These are phyloP conservation scores for Melanerpes formicivorus DNA, from an alignment of 2,113 vertebrate species.

Conservation along the genomic window DNA sequence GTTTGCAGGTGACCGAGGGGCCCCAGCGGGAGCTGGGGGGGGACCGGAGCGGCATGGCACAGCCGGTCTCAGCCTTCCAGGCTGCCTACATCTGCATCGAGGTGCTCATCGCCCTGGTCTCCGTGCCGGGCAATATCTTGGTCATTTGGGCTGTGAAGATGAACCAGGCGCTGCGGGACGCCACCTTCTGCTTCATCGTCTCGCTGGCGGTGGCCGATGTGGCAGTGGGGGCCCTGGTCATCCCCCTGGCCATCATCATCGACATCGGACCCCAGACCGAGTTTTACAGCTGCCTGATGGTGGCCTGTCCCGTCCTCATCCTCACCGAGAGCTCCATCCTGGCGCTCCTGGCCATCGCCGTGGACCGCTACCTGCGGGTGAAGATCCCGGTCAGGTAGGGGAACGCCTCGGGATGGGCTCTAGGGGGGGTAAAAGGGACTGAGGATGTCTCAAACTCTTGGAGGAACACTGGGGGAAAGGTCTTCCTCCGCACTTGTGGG, in stretches of 20 bases:
- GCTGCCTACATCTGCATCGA: constrained; percentile 91
- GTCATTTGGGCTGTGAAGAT: constrained; percentile 98
- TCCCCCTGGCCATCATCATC: constrained; percentile 94
- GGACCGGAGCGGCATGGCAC: constrained; percentile 76
- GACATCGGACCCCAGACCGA: constrained; percentile 86
- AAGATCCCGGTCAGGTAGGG: constrained; percentile 95
- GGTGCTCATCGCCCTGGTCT: constrained; percentile 90
- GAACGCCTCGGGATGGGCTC: rapidly evolving
- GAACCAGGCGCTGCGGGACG: constrained; percentile 90
- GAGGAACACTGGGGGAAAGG: neutral
- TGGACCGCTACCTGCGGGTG: constrained; percentile 95
- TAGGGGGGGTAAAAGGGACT: neutral
- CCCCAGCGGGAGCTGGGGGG: neutral
- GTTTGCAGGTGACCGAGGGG: constrained; percentile 26
- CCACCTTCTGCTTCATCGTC: constrained; percentile 96
- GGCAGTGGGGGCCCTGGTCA: constrained; percentile 93
- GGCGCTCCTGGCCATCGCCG: constrained; percentile 93
- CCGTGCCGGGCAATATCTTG: constrained; percentile 93
- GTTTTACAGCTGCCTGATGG: constrained; percentile 93
- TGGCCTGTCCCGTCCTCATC: constrained; percentile 91
- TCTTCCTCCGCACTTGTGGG: rapidly evolving
- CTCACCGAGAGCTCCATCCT: constrained; percentile 98
- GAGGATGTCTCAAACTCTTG: neutral
- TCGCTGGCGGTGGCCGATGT: constrained; percentile 94
- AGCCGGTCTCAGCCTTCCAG: constrained; percentile 76